Conservation (phyloP, 2,113 vertebrate species). For the Callopanchax toddi region DNA sequence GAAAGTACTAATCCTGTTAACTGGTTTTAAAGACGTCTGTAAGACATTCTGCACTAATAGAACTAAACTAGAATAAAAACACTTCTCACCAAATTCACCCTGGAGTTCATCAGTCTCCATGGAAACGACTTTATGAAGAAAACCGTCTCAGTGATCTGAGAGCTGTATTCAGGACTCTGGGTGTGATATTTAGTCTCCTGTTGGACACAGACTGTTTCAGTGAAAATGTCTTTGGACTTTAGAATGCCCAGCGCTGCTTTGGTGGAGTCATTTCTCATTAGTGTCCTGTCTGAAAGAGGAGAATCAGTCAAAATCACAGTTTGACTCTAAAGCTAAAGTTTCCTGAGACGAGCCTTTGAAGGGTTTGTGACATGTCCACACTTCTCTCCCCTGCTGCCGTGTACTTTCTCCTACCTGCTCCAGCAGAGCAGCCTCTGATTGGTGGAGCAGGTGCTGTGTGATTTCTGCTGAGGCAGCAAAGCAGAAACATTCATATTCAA, state of each 20-base stretch:
- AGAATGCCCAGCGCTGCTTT: not conserved
- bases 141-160: no score
- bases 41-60: no score
- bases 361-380: not conserved
- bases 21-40: no score
- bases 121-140: no score
- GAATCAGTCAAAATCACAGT: not conserved
- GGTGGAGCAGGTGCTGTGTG: constrained; percentile 29
- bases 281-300: not conserved
- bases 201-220: no score
- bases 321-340: not conserved
- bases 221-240: no score
- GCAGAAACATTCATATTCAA: constrained; percentile 30
- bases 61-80: no score
- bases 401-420: constrained; percentile 22
- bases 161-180: no score
- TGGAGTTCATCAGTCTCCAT: no score
- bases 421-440: constrained; percentile 39
- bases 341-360: not conserved
- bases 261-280: not conserved
- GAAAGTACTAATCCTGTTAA: no score
- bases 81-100: no score
- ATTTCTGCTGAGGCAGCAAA: constrained; percentile 45
- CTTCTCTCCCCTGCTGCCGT: constrained; percentile 1
- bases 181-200: no score